Percentiles rank a stretch among this genome's conserved stretches.
These are phyloP conservation scores for Helleia helle DNA, from an alignment of 2,888 invertebrate genomes.

Conservation along the genomic window DNA sequence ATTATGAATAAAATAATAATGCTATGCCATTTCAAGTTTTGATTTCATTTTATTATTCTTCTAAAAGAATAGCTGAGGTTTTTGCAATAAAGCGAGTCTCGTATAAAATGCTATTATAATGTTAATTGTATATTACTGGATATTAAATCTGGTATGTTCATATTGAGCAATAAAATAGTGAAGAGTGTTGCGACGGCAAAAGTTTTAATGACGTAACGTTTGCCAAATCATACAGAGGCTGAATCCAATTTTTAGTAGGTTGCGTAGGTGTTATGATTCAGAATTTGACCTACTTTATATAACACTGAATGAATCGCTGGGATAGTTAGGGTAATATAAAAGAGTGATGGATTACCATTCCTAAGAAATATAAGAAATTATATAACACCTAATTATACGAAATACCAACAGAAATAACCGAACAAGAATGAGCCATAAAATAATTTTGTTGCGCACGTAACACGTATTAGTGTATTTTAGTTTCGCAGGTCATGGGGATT, in stretches of 20 bases:
- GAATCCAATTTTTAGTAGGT: conserved; percentile 26
- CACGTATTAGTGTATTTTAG: background rate
- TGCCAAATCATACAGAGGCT: conserved; percentile 27
- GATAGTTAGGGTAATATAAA: background rate
- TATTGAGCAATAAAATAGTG: background rate
- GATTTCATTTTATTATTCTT: too few relatives aligned
- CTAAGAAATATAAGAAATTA: background rate
- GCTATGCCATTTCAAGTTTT: too few relatives aligned
- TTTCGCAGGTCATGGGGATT: conserved; percentile 1
- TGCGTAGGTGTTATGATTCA: conserved; percentile 27
- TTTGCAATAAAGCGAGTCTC: too few relatives aligned
- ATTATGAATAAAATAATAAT: too few relatives aligned
- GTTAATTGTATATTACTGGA: too few relatives aligned
- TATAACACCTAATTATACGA: conserved; percentile 1
- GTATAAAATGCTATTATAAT: too few relatives aligned
- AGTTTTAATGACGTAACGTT: conserved; percentile 18
- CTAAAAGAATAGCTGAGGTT: too few relatives aligned
- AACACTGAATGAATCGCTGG: background rate
- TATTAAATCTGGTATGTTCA: too few relatives aligned
- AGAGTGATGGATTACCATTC: conserved; percentile 3
- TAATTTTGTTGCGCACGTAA: conserved; percentile 4
- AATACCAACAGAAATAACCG: background rate
- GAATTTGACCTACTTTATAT: background rate
- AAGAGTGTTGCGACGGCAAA: conserved; percentile 6
- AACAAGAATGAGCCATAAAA: background rate